These are phyloP conservation scores for Trissolcus japonicus DNA, from an alignment of 2,888 invertebrate species.

Conservation along the genomic window DNA sequence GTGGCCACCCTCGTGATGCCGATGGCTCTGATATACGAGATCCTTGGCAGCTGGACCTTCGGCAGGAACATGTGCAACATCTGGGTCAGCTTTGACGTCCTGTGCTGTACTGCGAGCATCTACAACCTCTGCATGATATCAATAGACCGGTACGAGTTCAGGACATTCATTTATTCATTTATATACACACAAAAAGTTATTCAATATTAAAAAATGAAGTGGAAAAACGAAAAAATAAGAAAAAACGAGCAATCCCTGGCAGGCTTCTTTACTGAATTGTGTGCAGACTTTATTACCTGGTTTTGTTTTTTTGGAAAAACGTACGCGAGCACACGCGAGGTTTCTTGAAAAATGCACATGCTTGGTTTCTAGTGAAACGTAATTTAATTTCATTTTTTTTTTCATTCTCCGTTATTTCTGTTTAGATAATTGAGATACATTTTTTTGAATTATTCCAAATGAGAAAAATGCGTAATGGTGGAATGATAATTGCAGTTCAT, in stretches of 20 bases:
- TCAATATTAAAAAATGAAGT: not conserved
- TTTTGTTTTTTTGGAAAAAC: not conserved
- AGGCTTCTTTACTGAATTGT: not conserved
- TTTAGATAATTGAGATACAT: too few species aligned
- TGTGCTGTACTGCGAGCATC: constrained; percentile 99
- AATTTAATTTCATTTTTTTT: too few species aligned
- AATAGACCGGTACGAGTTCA: constrained; percentile 82
- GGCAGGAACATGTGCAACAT: constrained; percentile 94
- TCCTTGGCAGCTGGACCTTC: constrained; percentile 95
- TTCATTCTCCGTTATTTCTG: too few species aligned
- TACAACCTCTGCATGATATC: constrained; percentile 98
- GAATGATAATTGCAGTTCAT: too few species aligned
- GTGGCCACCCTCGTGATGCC: constrained; percentile 98
- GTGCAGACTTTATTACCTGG: not conserved
- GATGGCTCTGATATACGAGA: constrained; percentile 95
- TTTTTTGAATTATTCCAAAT: too few species aligned
- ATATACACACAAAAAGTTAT: too few species aligned
- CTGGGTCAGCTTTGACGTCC: constrained; percentile 98
- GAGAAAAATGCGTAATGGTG: too few species aligned
- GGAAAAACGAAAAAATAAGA: too few species aligned
- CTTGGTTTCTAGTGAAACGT: too few species aligned
- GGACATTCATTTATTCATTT: not conserved
- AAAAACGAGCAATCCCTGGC: too few species aligned
- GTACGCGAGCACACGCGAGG: too few species aligned
- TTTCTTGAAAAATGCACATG: too few species aligned